Evolutionary conservation across 2,888 invertebrate species (phyloP), one percentile per base, ranked within the genome.

Genomic region (Rosalia funebris): DNA sequence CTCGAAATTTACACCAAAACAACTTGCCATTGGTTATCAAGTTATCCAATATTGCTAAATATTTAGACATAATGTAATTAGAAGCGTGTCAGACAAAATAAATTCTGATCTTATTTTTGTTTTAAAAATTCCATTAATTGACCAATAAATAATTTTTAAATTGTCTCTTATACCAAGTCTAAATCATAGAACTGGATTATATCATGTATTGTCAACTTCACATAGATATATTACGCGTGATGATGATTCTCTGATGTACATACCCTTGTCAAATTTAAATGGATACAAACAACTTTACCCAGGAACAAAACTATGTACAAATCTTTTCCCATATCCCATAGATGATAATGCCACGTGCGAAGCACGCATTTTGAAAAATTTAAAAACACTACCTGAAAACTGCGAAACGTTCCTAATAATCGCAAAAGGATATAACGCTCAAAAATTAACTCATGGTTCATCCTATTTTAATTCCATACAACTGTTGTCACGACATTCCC

Each of bases 1-100:
- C 32, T 10, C 53, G 42, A 7, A 42, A 42, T 42, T 16, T 53
- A 11, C 41, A 42, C 4, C 9, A n/a, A n/a, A 53, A 32, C 32
- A 42, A 53, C 16, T 17, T 31, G n/a, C 32, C 42, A n/a, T n/a
- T 42, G 2, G 15, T 11, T 12, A 11, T 17, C 20, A 42, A 32
- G 32, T 20, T 42, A 17, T n/a, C 12, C 2, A 41, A 10, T 16
- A 9, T 53, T n/a, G 42, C 42, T 1, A 15, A 44, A 42, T 42
- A 53, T 32, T 16, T 53, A 11, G 20, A 50, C 2, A 37, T 36
- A 16, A 39, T 39, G 9, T 16, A 50, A 50, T 9, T 37, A 10
- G 36, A 50, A 17, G 48, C 48, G 16, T 50, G 15, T 16, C 36
- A 36, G 34, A 16, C 10, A n/a, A n/a, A n/a, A n/a, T n/a, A 3